Evolutionary conservation across 2,888 invertebrate species (phyloP), one percentile per base, ranked within the genome.

Genomic region (Ormia ochracea): DNA sequence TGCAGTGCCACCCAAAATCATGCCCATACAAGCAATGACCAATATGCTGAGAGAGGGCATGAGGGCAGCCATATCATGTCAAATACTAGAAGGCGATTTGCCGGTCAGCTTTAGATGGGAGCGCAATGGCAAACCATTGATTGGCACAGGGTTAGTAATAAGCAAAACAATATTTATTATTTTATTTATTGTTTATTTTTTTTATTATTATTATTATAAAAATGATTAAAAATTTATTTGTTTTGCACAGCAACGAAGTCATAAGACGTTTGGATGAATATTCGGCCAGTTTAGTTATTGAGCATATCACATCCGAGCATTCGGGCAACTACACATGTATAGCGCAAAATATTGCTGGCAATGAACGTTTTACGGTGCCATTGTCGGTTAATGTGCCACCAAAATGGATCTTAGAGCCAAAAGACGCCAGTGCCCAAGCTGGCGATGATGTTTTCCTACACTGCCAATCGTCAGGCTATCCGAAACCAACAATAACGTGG

Each of bases 291-390:
- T 91, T 96, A 83, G 94, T 96, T 84, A 96, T 96, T 85, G 96
- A 96, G 87, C 94, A 94, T 88, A 95, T 96, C 81, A 93, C 94
- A 70, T 95, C 96, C 31, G 92, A 94, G 63, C 96, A 96, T 88
- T 95, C 94, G 85, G 96, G 97, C 86, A 96, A 96, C 90, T 96
- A 96, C 88, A 96, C 96, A n/a, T 97, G 97, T 89, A 94, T 95
- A 66, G 96, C 96, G n/a, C 87, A 88, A 82, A 97, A 97, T 90
- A 93, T 96, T 23, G 96, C 96, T 12, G 96, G 95, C 10, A 92
- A 93, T 4, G 95, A 95, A 85, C 91, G 93, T 81, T 94, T 94
- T 85, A 93, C 94, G 7, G 94, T 96, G 70, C 94, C 95, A 26
- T 91, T 96, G 4, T 95, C 95, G 14, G 96, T 96, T 14, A 95